Conservation (phyloP, 2,888 invertebrate species). For the Aphrophora alni region DNA sequence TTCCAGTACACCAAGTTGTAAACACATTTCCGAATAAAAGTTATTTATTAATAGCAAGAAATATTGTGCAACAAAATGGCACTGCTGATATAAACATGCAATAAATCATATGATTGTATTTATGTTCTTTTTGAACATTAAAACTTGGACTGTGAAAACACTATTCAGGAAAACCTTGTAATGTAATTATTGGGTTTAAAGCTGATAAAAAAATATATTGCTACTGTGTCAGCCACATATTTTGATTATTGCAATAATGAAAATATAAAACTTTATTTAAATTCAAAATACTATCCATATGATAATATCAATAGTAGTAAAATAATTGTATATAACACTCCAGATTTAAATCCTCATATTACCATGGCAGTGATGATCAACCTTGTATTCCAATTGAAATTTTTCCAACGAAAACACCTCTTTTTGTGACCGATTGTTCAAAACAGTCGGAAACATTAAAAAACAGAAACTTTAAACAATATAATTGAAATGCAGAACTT, state of each 20-base stretch:
- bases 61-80: too few species aligned
- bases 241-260: constrained; percentile 27
- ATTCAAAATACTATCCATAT: constrained; percentile 31
- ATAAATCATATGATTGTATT: too few species aligned
- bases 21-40: too few species aligned
- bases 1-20: too few species aligned
- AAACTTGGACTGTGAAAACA: too few species aligned
- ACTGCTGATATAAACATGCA: too few species aligned
- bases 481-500: too few species aligned
- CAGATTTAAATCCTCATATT: constrained; percentile 28
- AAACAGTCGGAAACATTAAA: constrained; percentile 24
- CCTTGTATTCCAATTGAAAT: too few species aligned
- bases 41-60: too few species aligned
- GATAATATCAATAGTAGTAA: constrained; percentile 17
- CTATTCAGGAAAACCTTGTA: constrained; percentile 35
- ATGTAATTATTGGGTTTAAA: constrained; percentile 31
- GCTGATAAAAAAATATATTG: constrained; percentile 22
- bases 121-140: too few species aligned
- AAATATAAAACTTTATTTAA: constrained; percentile 33
- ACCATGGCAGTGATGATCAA: constrained; percentile 2
- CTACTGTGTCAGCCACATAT: background rate
- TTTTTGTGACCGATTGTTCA: constrained; percentile 13
- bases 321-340: constrained; percentile 22
- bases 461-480: too few species aligned
- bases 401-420: background rate